These are phyloP conservation scores for Hypothenemus hampei DNA, from an alignment of 1,140 invertebrate species.

Conservation along the genomic window DNA sequence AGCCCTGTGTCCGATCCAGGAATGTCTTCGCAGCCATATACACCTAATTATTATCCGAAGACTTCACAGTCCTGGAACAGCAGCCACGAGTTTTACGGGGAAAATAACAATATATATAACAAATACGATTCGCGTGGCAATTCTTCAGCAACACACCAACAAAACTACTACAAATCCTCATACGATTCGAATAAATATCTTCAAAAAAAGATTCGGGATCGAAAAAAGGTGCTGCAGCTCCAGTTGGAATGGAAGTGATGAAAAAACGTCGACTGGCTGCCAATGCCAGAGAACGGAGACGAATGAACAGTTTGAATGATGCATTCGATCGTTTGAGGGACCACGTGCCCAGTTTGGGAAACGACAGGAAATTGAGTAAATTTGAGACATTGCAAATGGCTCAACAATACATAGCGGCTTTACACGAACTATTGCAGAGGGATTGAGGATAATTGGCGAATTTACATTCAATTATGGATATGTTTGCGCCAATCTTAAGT, in stretches of 20 bases:
- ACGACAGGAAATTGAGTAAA: constrained; percentile 72
- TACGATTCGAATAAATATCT: constrained; percentile 27
- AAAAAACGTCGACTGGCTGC: constrained; percentile 63
- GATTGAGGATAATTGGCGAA: constrained; percentile 19
- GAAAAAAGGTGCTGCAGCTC: constrained; percentile 31
- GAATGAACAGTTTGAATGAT: constrained; percentile 74
- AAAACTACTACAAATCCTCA: constrained; percentile 34
- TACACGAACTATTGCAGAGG: constrained; percentile 55
- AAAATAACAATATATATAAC: constrained; percentile 43
- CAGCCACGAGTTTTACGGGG: constrained; percentile 38
- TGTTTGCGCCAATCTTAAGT: background rate
- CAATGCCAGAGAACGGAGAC: constrained; percentile 64
- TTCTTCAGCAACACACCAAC: background rate
- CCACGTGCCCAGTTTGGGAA: constrained; percentile 68
- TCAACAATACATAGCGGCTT: constrained; percentile 71
- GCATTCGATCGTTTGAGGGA: constrained; percentile 71
- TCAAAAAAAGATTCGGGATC: constrained; percentile 25
- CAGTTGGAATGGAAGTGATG: constrained; percentile 43
- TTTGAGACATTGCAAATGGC: constrained; percentile 82
- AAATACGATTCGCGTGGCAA: constrained; percentile 29
- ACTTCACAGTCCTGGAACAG: constrained; percentile 24
- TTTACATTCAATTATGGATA: background rate
- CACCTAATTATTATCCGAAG: constrained; percentile 36
- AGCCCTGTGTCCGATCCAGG: constrained; percentile 40
- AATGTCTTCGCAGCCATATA: constrained; percentile 42